phyloP scores from a whole-genome alignment of 2,797 vertebrate species.

The Cirrhinus molitorella region DNA sequence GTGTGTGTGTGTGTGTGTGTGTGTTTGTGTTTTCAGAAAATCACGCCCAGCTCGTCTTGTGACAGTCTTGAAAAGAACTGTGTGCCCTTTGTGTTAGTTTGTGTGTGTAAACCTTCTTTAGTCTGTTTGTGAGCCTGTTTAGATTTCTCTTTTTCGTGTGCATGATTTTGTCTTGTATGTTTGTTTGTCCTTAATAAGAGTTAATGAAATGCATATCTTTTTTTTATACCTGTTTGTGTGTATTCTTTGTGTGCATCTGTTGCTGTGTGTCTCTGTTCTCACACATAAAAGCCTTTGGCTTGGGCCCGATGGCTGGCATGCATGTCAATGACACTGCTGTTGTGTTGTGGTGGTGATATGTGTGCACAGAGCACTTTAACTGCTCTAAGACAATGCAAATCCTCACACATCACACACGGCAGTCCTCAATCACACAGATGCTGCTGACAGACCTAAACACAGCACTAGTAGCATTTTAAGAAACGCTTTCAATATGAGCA shows the following conservation, averaged over 20 bases:
- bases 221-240: conserved; percentile 27
- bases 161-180: not conserved
- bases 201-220: not conserved
- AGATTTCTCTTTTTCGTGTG: not conserved
- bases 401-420: not conserved
- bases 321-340: conserved; percentile 76
- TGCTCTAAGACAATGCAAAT: conserved; percentile 68
- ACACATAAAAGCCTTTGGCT: conserved; percentile 54
- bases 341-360: conserved; percentile 71
- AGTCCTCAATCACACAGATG: conserved; percentile 14
- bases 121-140: not conserved
- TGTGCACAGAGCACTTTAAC: conserved; percentile 66
- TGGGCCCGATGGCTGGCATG: conserved; percentile 63
- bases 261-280: conserved; percentile 34
- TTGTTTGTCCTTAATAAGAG: not conserved
- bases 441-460: conserved; percentile 17
- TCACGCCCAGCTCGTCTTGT: conserved; percentile 33
- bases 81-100: conserved; percentile 17
- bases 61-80: conserved; percentile 20
- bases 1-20: conserved; percentile 29
- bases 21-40: conserved; percentile 10
- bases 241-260: conserved; percentile 43
- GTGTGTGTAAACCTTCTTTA: not conserved
- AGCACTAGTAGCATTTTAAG: not conserved
- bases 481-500: not conserved